Base-by-base conservation (phyloP, 2,888 invertebrate genomes). In the Coleophora flavipennella region DNA sequence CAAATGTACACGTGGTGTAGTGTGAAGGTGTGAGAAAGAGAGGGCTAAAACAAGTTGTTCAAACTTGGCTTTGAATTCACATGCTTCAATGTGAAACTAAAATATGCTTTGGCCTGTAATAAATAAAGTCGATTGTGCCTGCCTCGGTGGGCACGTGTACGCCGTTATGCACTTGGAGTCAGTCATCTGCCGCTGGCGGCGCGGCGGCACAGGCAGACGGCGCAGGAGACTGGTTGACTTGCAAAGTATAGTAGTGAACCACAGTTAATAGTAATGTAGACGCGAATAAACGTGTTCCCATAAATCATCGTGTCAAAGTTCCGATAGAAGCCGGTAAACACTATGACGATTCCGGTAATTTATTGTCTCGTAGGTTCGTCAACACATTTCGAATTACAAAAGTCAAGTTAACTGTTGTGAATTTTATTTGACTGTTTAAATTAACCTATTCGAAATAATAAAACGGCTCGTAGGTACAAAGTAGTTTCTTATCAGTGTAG, bases 21-120 rank as follows among this genome's bases (percentile, higher is more conserved):
- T 29, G 10, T 11, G 7, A 52, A 57, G 51, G 61, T 53, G 55
- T 57, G 65, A 59, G 65, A 59, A 57, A 60, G 69, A 70, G 68
- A 76, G 55, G 52, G 57, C 57, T 59, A 58, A 72, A 78, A 77
- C 72, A 67, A 68, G 76, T 78, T 70, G 63, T 68, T 64, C 73
- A 75, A 77, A 77, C 79, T 79, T 81, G 80, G 77, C 77, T 77
- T 64, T 75, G 75, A 78, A 77, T 70, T 70, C 59, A 55, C 51
- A 51, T 44, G 31, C 3, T 3, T 6, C 3, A 20, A 4, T 6
- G 33, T 26, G 11, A 46, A 29, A 32, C 38, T 13, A 50, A 59
- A 62, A 49, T 49, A 37, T 43, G 49, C 54, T 54, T 45, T 67
- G 46, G 39, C 4, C 10, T 9, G 12, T 25, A 6, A 14, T 1